Percentiles rank a stretch among this genome's conserved stretches.
These are phyloP conservation scores for Aldabrachelys gigantea DNA, from an alignment of 2,113 vertebrate genomes.

Conservation along the genomic window DNA sequence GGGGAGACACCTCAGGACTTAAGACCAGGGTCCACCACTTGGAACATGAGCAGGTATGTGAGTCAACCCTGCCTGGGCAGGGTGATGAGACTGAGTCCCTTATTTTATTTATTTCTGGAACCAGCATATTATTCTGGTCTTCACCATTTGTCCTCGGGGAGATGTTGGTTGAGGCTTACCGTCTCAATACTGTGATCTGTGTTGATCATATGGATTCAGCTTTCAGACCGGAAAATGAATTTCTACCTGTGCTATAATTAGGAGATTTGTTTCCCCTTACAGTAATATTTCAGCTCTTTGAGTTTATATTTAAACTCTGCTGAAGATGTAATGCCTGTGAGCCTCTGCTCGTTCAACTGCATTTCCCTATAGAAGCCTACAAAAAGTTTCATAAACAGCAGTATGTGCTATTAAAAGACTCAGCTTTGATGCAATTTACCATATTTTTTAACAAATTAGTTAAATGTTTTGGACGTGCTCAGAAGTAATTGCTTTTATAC, in stretches of 20 bases:
- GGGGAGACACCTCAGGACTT: too few relatives aligned
- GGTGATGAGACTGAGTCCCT: not conserved
- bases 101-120: constrained; percentile 22
- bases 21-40: not conserved
- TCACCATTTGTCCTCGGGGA: not conserved
- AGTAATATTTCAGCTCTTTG: not conserved
- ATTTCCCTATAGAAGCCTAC: not conserved
- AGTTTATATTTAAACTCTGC: not conserved
- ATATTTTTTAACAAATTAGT: not conserved
- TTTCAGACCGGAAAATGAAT: not conserved
- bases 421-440: not conserved
- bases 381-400: not conserved
- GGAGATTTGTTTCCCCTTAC: not conserved
- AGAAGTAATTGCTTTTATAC: not conserved
- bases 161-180: not conserved
- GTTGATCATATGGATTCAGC: not conserved
- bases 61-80: constrained; percentile 29
- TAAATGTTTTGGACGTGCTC: not conserved
- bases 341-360: not conserved
- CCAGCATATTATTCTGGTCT: not conserved
- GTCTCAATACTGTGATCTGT: not conserved
- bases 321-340: not conserved
- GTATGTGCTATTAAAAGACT: not conserved
- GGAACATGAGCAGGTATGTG: constrained; percentile 44
- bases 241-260: not conserved